Conservation (phyloP, 2,797 vertebrate species). For the Artibeus jamaicensis region DNA sequence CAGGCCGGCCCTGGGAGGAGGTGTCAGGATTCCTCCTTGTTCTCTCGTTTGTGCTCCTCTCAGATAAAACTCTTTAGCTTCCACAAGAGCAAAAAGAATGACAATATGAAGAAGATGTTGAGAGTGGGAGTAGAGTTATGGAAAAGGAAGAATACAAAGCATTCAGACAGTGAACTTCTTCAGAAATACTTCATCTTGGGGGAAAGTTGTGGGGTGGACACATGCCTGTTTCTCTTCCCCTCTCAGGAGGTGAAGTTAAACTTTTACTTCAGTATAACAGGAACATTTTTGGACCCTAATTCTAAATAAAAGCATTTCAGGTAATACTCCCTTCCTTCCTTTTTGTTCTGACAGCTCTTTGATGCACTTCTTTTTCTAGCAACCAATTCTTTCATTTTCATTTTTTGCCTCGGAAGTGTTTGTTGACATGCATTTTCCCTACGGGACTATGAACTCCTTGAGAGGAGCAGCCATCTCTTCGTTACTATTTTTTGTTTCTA, state of each 20-base stretch:
- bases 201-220: not conserved
- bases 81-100: not conserved
- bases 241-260: slow-evolving; percentile 3
- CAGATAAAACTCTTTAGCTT: not conserved
- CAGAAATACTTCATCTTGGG: not conserved
- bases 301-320: not conserved
- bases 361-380: not conserved
- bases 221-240: not conserved
- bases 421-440: not conserved
- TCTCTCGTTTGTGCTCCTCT: not conserved
- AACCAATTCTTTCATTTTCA: not conserved
- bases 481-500: not conserved
- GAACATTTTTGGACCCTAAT: not conserved
- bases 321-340: not conserved
- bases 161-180: not conserved
- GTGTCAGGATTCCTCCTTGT: slow-evolving; percentile 22
- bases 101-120: not conserved
- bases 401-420: not conserved
- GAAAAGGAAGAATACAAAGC: not conserved
- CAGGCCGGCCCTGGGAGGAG: slow-evolving; percentile 30
- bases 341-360: not conserved
- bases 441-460: not conserved
- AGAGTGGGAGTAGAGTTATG: not conserved
- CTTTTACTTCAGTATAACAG: not conserved
- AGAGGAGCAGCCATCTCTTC: not conserved